Conservation (phyloP, 1,140 invertebrate genomes). For the Monochamus saltuarius region DNA sequence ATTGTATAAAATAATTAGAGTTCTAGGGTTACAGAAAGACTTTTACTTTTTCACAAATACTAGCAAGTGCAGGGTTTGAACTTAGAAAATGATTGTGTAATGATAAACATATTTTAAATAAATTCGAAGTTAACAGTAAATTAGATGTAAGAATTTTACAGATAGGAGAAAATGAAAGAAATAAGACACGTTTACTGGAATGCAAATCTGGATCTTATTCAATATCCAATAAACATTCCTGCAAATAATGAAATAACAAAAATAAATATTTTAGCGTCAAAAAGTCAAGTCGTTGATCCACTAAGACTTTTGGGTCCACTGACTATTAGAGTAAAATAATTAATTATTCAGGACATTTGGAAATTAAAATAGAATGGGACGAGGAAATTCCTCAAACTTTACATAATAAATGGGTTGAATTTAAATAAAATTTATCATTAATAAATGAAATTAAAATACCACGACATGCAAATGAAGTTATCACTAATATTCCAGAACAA, state of each 20-base stretch:
- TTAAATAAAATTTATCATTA: neutral
- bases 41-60: conserved; percentile 26
- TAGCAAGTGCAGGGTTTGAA: conserved; percentile 31
- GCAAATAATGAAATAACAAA: conserved; percentile 2
- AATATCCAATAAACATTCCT: too few species aligned
- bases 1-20: conserved; percentile 55
- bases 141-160: too few species aligned
- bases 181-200: too few species aligned
- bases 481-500: neutral
- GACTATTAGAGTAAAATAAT: conserved; percentile 49
- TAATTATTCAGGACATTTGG: conserved; percentile 54
- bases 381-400: conserved; percentile 3
- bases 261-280: conserved; percentile 14
- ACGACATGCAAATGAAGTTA: neutral
- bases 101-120: neutral
- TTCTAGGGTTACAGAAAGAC: too few species aligned
- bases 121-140: too few species aligned
- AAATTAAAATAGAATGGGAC: conserved; percentile 10
- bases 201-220: too few species aligned
- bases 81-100: conserved; percentile 41
- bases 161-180: too few species aligned
- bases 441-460: neutral
- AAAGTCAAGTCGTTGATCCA: conserved; percentile 44
- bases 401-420: neutral
- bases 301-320: conserved; percentile 52